These are phyloP conservation scores for Ectobius pallidus DNA, from an alignment of 2,888 invertebrate species.

Conservation along the genomic window DNA sequence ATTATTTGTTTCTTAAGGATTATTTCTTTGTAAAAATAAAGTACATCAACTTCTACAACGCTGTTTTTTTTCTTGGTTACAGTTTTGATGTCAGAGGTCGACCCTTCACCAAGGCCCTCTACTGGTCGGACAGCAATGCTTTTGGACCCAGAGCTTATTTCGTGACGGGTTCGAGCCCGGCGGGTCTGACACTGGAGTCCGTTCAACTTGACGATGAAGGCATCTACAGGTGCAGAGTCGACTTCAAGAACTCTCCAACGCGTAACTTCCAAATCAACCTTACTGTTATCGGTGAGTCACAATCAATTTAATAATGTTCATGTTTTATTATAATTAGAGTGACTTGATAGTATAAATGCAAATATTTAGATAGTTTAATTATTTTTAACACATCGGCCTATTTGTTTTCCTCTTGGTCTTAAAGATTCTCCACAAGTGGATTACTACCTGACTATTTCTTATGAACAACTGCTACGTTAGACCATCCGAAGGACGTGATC, in stretches of 20 bases:
- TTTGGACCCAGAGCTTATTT: constrained; percentile 61
- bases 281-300: constrained; percentile 61
- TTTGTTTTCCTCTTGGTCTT: too few relatives aligned
- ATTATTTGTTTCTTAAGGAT: too few relatives aligned
- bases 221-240: constrained; percentile 61
- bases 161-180: constrained; percentile 54
- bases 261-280: constrained; percentile 62
- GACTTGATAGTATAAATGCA: too few relatives aligned
- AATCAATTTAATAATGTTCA: background rate
- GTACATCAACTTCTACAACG: too few relatives aligned
- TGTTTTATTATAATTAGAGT: too few relatives aligned
- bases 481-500: too few relatives aligned
- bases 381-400: too few relatives aligned
- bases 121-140: constrained; percentile 59
- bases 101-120: constrained; percentile 57
- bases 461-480: too few relatives aligned
- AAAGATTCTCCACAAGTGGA: too few relatives aligned
- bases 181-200: constrained; percentile 57
- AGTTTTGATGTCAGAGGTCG: constrained; percentile 62
- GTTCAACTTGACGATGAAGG: constrained; percentile 52
- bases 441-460: too few relatives aligned
- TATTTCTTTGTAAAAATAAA: too few relatives aligned
- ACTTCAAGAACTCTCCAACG: constrained; percentile 61
- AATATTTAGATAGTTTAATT: background rate
- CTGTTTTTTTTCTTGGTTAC: constrained; percentile 41